Percentiles rank a stretch among this genome's conserved stretches.
Conservation (phyloP, 1,140 invertebrate species). For the Solenopsis invicta region DNA sequence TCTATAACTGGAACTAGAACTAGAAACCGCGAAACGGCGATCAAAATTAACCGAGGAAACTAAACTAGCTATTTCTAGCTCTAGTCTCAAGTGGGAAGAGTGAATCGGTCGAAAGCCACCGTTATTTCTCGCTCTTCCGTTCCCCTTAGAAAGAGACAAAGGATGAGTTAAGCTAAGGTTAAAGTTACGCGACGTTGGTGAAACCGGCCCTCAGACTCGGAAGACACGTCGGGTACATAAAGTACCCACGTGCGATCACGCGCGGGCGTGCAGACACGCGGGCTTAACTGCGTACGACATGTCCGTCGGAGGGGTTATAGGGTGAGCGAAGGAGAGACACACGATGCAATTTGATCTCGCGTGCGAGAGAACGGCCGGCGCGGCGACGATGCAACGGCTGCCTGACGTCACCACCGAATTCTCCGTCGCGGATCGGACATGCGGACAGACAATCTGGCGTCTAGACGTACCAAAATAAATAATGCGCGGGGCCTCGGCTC, state of each 20-base stretch:
- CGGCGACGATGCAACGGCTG: conserved; percentile 72
- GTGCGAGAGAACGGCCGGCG: conserved; percentile 45
- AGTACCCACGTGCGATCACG: conserved; percentile 62
- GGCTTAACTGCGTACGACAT: conserved; percentile 63
- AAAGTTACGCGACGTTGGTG: conserved; percentile 58
- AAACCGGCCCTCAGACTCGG: conserved; percentile 58
- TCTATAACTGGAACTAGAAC: conserved; percentile 9
- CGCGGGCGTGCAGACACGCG: conserved; percentile 67
- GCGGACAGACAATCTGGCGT: conserved; percentile 86
- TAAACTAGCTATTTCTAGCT: conserved; percentile 34
- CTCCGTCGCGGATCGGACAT: conserved; percentile 80
- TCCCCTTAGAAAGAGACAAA: conserved; percentile 7
- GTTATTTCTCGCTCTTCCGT: neutral
- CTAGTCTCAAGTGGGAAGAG: neutral
- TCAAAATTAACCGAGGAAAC: conserved; percentile 38
- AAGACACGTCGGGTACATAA: conserved; percentile 59
- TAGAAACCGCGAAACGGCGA: neutral
- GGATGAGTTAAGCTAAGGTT: conserved; percentile 39
- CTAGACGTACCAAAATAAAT: conserved; percentile 86
- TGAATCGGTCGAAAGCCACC: conserved; percentile 12
- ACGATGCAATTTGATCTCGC: conserved; percentile 72
- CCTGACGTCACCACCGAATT: conserved; percentile 83
- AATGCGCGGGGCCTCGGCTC: conserved; percentile 79
- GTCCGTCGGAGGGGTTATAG: conserved; percentile 43
- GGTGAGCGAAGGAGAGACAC: conserved; percentile 53